Evolutionary conservation across 2,888 invertebrate genomes (phyloP), one percentile per base, ranked within the genome.

Genomic region (Zygothrica quintamaculata): DNA sequence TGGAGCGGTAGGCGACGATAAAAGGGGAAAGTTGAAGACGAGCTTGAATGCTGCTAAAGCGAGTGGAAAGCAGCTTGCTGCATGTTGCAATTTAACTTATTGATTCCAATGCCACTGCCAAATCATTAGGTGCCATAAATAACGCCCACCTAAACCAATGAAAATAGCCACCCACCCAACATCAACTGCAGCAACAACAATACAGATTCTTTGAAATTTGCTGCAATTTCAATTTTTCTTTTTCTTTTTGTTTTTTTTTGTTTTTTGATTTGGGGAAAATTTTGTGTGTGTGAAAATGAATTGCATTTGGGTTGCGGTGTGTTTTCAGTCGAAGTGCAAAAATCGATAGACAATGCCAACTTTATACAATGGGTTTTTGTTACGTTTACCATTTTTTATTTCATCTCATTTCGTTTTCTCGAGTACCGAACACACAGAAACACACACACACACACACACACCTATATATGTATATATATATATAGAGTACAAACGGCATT

Each of bases 291-390:
- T 77, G 66, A 65, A 84, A 84, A 80, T 84, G 84, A 78, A 84
- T 84, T 78, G 78, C 84, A 78, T 60, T 84, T 77, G 39, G 36
- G 43, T 26, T 60, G 18, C 18, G 18, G 18, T 70, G 62, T 72
- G 77, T 58, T 65, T 75, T 75, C 75, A 50, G 34, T 53, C 48
- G 59, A 67, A 66, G 78, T 87, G 87, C 80, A 80, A 84, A 86
- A 86, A 79, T 86, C 87, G 59, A 79, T 79, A 77, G 81, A 87
- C 77, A 86, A 84, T 80, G 66, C 48, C 67, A 74, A 68, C 34
- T 73, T 57, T 51, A 37, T 46, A 74, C 77, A 77, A 74, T 57
- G 74, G 22, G 44, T 51, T 71, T n/a, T 51, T 36, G 77, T 76
- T 62, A 48, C 67, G 43, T 47, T 40, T 34, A 31, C 29, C 46